Conservation (phyloP, 2,888 invertebrate genomes). For the Octodonta nipae region DNA sequence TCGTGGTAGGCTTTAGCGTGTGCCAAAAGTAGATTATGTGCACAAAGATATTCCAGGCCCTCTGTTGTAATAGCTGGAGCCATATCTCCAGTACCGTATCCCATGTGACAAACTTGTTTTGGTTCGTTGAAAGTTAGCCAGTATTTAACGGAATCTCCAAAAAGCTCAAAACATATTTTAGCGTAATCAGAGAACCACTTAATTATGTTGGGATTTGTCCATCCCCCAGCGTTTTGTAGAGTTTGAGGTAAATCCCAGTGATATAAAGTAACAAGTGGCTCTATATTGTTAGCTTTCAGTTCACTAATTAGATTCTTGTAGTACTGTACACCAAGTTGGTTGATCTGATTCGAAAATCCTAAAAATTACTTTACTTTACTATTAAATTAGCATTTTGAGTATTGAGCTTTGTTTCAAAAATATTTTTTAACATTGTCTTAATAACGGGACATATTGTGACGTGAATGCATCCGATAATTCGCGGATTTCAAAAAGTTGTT, state of each 20-base stretch:
- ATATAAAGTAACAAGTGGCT: slow-evolving; percentile 40
- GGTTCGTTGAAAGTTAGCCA: slow-evolving; percentile 45
- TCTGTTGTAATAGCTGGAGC: slow-evolving; percentile 28
- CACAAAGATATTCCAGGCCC: slow-evolving; percentile 48
- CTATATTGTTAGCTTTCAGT: slow-evolving; percentile 39
- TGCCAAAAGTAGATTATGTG: slow-evolving; percentile 48
- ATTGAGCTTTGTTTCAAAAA: no score
- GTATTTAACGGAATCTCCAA: slow-evolving; percentile 27
- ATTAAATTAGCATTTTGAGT: neutral
- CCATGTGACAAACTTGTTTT: slow-evolving; percentile 16
- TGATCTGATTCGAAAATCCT: slow-evolving; percentile 52
- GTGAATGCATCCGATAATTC: no score
- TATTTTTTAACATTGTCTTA: no score
- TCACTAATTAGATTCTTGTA: slow-evolving; percentile 22
- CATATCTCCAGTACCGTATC: slow-evolving; percentile 14
- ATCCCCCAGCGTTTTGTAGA: slow-evolving; percentile 30
- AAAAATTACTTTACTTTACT: neutral
- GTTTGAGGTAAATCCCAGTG: slow-evolving; percentile 45
- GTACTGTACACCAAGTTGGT: slow-evolving; percentile 48
- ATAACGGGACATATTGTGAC: no score
- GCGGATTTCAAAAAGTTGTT: no score
- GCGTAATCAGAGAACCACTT: slow-evolving; percentile 44
- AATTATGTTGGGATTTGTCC: slow-evolving; percentile 40
- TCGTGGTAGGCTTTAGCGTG: slow-evolving; percentile 51
- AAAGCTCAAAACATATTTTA: slow-evolving; percentile 28